A percentile compares a stretch with the other conserved stretches of the same genome.
Evolutionary conservation across 2,797 vertebrate species (phyloP).

Genomic region (Aplochiton taeniatus): DNA sequence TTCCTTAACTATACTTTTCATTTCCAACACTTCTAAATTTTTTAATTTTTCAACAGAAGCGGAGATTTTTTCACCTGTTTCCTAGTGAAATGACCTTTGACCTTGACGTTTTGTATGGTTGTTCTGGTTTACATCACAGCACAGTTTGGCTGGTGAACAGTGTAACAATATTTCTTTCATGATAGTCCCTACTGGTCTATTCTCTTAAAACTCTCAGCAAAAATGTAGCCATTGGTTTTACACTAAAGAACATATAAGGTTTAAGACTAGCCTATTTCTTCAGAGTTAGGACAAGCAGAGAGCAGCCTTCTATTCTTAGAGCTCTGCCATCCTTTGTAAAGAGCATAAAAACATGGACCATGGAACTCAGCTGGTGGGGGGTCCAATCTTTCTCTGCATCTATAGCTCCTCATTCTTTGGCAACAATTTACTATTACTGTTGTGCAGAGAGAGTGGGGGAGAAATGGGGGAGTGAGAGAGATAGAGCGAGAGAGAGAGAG

Average conservation of each 20-base stretch:
- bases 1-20: neutral
- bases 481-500: neutral
- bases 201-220: too few species aligned
- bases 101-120: constrained; percentile 11
- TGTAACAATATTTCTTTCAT: too few species aligned
- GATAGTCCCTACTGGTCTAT: too few species aligned
- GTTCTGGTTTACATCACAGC: too few species aligned
- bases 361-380: constrained; percentile 23
- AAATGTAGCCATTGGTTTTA: too few species aligned
- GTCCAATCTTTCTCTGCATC: constrained; percentile 20
- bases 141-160: too few species aligned
- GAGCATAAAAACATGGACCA: constrained; percentile 27
- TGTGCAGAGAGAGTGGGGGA: neutral
- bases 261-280: neutral
- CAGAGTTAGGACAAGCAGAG: constrained; percentile 11
- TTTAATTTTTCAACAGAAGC: constrained; percentile 1
- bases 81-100: neutral
- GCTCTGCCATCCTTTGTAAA: constrained; percentile 18
- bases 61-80: constrained; percentile 19
- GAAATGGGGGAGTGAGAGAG: constrained; percentile 9
- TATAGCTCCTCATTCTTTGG: constrained; percentile 17
- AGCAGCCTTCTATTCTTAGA: constrained; percentile 43
- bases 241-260: too few species aligned
- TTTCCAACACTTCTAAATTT: neutral
- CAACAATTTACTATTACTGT: neutral